Conservation (phyloP, 2,888 invertebrate genomes). For the Tridacna crocea region DNA sequence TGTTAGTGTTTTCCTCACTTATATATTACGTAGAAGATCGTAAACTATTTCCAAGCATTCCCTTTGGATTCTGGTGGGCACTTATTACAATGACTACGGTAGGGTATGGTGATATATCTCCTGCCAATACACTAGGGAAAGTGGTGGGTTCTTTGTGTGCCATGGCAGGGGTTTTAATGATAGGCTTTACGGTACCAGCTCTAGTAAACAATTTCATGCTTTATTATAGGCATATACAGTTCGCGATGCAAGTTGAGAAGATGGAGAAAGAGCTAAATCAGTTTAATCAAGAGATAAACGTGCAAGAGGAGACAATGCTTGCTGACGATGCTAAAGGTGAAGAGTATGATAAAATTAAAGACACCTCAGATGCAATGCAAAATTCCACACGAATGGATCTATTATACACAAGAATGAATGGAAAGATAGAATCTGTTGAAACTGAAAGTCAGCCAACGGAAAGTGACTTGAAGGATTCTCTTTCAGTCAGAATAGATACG, state of each 20-base stretch:
- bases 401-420: background rate
- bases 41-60: slow-evolving; percentile 73
- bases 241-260: slow-evolving; percentile 58
- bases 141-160: slow-evolving; percentile 77
- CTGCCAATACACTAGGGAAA: slow-evolving; percentile 71
- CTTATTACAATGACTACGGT: slow-evolving; percentile 82
- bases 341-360: background rate
- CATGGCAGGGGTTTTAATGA: slow-evolving; percentile 76
- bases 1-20: slow-evolving; percentile 79
- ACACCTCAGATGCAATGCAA: background rate
- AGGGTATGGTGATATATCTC: slow-evolving; percentile 81
- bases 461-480: background rate
- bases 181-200: slow-evolving; percentile 80
- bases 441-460: background rate
- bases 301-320: background rate
- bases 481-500: slow-evolving; percentile 3
- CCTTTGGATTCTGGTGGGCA: slow-evolving; percentile 81
- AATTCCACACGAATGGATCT: background rate
- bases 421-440: slow-evolving; percentile 2
- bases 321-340: background rate
- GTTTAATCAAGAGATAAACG: background rate
- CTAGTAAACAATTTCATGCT: slow-evolving; percentile 81
- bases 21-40: slow-evolving; percentile 79
- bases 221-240: slow-evolving; percentile 78
- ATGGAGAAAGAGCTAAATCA: slow-evolving; percentile 30